A percentile compares a stretch with the other conserved stretches of the same genome.
Conservation (phyloP, 2,888 invertebrate species). For the Caradrina kadenii region DNA sequence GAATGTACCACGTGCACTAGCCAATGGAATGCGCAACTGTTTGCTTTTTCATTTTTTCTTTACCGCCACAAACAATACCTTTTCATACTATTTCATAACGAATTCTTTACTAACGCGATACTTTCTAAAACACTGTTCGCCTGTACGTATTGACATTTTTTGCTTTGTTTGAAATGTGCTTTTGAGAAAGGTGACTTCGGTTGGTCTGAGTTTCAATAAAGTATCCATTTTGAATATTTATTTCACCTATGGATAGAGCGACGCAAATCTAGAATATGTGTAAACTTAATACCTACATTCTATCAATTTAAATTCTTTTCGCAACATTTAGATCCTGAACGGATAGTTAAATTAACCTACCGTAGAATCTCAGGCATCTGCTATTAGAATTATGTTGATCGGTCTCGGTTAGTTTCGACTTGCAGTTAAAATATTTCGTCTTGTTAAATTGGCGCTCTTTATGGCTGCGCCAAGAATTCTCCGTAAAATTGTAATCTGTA, state of each 20-base stretch:
- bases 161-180: constrained; percentile 72
- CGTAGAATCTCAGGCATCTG: constrained; percentile 57
- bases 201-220: constrained; percentile 57
- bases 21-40: constrained; percentile 89
- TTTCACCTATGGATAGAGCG: constrained; percentile 14
- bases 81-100: constrained; percentile 87
- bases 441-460: constrained; percentile 61
- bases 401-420: constrained; percentile 56
- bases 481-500: constrained; percentile 62
- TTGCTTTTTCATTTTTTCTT: constrained; percentile 87
- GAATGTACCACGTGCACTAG: constrained; percentile 90
- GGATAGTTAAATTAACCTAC: constrained; percentile 50
- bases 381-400: constrained; percentile 63
- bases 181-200: constrained; percentile 64
- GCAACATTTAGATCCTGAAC: constrained; percentile 44
- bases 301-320: constrained; percentile 53
- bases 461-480: constrained; percentile 61
- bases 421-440: constrained; percentile 63
- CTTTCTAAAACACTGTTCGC: constrained; percentile 81
- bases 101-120: constrained; percentile 82
- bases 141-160: constrained; percentile 74
- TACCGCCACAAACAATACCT: constrained; percentile 87
- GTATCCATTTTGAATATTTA: constrained; percentile 52
- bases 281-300: constrained; percentile 45
- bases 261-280: constrained; percentile 40